phyloP scores from a whole-genome alignment of 1,140 invertebrate species.

The Brachionus plicatilis region DNA sequence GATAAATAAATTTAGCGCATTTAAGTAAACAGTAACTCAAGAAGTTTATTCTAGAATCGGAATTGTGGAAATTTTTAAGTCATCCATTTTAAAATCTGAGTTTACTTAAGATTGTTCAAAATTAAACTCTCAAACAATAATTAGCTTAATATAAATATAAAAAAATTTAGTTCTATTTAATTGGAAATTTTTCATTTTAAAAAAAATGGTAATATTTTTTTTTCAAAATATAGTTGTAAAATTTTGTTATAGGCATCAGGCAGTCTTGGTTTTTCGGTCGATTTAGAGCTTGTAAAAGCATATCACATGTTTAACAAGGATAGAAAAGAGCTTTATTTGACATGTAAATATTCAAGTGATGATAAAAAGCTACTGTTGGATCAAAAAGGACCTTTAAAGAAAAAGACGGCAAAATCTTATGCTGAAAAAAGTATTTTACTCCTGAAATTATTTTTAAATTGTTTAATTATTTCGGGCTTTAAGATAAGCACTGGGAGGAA shows the following conservation, averaged over 20 bases:
- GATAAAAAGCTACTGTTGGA: constrained; percentile 24
- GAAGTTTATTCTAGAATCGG: neutral
- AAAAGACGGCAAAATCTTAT: neutral
- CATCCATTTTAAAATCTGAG: neutral
- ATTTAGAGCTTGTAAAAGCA: constrained; percentile 20
- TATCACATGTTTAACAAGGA: constrained; percentile 32
- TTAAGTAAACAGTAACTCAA: neutral
- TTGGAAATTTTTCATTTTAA: neutral
- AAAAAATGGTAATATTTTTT: neutral
- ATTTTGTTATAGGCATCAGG: neutral
- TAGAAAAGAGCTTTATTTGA: constrained; percentile 25
- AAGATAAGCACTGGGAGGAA: constrained; percentile 32
- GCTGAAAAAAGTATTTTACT: neutral
- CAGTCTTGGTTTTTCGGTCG: constrained; percentile 1
- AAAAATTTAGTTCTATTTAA: too few relatives aligned
- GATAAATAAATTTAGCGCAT: neutral
- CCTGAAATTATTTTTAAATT: neutral
- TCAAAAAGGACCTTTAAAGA: constrained; percentile 18
- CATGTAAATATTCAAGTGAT: constrained; percentile 20
- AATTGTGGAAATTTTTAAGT: neutral
- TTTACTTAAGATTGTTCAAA: neutral
- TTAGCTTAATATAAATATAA: neutral
- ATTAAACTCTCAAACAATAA: neutral
- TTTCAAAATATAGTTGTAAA: neutral
- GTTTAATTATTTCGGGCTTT: neutral